Conservation (phyloP, 1,140 invertebrate species). For the Eriocheir sinensis region DNA sequence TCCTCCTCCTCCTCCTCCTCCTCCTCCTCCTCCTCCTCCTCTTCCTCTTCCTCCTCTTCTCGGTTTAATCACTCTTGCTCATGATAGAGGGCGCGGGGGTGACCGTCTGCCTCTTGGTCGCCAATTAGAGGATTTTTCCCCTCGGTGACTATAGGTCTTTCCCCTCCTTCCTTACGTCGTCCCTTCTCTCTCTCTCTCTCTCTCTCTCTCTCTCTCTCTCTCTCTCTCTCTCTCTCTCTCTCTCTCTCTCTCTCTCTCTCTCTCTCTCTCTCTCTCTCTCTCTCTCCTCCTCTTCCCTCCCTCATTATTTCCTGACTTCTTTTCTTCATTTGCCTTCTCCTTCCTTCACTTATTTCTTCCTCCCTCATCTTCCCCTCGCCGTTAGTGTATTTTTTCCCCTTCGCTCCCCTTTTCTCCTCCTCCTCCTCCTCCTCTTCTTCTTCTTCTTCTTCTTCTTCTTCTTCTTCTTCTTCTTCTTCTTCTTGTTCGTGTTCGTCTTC, state of each 20-base stretch:
- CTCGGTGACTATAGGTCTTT: neutral
- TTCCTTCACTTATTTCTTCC: neutral
- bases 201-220: neutral
- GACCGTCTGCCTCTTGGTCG: neutral
- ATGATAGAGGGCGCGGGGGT: neutral
- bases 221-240: neutral
- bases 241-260: slow-evolving; percentile 19
- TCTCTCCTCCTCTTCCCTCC: neutral
- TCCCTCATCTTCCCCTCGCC: too few species aligned
- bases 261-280: neutral
- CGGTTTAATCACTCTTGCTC: neutral
- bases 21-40: neutral
- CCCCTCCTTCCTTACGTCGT: slow-evolving; percentile 2
- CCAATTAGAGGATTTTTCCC: slow-evolving; percentile 3
- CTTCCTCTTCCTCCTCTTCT: neutral
- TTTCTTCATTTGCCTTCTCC: neutral
- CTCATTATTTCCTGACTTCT: too few species aligned
- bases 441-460: neutral
- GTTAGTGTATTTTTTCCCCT: neutral
- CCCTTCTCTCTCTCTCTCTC: neutral
- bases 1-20: neutral
- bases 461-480: neutral
- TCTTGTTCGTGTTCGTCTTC: neutral
- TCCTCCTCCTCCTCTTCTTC: neutral
- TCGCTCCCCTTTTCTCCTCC: neutral